These are phyloP conservation scores for Aegithalos caudatus DNA, from an alignment of 2,113 vertebrate genomes.

Conservation along the genomic window DNA sequence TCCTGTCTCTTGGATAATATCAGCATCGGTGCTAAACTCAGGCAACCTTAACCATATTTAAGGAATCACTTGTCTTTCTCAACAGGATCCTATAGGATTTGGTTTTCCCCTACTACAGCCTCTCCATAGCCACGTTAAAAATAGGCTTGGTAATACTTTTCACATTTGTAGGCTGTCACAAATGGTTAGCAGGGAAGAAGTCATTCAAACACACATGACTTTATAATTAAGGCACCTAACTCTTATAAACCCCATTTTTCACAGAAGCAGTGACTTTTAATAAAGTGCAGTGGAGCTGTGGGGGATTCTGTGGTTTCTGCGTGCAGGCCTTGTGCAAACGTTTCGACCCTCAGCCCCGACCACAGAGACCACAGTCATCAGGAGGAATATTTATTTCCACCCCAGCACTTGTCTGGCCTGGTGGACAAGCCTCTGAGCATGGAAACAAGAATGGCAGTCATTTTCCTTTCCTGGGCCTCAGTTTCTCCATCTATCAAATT, in stretches of 20 bases:
- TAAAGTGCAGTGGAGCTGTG: slow-evolving; percentile 55
- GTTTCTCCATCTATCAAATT: background rate
- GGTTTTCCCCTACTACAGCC: slow-evolving; percentile 32
- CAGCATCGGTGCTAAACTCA: background rate
- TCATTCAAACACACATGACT: slow-evolving; percentile 57
- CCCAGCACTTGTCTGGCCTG: slow-evolving; percentile 28
- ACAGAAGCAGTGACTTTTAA: slow-evolving; percentile 58
- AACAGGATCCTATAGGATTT: slow-evolving; percentile 51
- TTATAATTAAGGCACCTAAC: slow-evolving; percentile 60
- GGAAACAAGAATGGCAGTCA: background rate
- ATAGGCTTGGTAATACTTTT: slow-evolving; percentile 70
- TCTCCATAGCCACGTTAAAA: slow-evolving; percentile 67
- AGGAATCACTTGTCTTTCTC: slow-evolving; percentile 61
- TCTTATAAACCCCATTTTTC: slow-evolving; percentile 49
- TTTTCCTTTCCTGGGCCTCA: background rate
- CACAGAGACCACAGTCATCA: slow-evolving; percentile 63
- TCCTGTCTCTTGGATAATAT: background rate
- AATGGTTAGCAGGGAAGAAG: slow-evolving; percentile 44
- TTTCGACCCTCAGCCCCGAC: slow-evolving; percentile 57
- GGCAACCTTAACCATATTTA: slow-evolving; percentile 29
- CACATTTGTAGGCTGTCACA: slow-evolving; percentile 70
- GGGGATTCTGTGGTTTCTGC: slow-evolving; percentile 66
- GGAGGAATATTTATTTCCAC: slow-evolving; percentile 62
- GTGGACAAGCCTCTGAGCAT: background rate
- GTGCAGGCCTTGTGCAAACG: slow-evolving; percentile 39